Evolutionary conservation across 1,140 invertebrate species (phyloP), one percentile per base, ranked within the genome.

Genomic region (Lasaia peninsularis): DNA sequence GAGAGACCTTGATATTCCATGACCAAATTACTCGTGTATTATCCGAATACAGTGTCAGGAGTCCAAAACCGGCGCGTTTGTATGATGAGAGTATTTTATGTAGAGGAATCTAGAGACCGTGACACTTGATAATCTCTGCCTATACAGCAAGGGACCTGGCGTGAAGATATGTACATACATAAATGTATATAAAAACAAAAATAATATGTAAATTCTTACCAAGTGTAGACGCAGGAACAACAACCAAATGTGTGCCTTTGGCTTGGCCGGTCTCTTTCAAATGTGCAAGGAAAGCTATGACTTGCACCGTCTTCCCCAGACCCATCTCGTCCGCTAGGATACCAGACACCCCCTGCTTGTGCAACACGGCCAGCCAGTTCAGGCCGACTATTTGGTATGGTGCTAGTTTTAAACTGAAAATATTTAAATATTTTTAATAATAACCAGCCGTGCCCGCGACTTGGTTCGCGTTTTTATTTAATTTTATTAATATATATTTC

Each of bases 241-340:
- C 94, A 67, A 98, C 94, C 35, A 98, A 89, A 90, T 98, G 96
- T 1, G 96, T 96, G 12, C 91, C 92, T 51, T 90, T 89, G 1
- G 91, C 89, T 33, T 94, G 92, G 16, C 92, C 88, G 6, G 91
- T 91, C 78, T 98, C 95, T 75, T 97, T 94, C 2, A 98, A 89
- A 79, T 98, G 94, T 0, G 97, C 95, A 4, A 98, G 90, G 84
- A 98, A 98, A 1, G 97, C 92, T 63, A 96, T 96, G 12, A 96
- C 92, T 86, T 98, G 97, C 55, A 98, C 93, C 0, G 97, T 98
- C 89, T 98, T 98, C 0, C 97, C 97, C 9, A 91, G 85, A 32
- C 97, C 97, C 96, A 96, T 96, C 86, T 96, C 95, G 78, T 96
- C 95, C 0, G 97, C 97, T 53, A 99, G 89, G 68, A 99, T 98